phyloP scores from a whole-genome alignment of 1,140 invertebrate genomes.

The Drosophila lini region DNA sequence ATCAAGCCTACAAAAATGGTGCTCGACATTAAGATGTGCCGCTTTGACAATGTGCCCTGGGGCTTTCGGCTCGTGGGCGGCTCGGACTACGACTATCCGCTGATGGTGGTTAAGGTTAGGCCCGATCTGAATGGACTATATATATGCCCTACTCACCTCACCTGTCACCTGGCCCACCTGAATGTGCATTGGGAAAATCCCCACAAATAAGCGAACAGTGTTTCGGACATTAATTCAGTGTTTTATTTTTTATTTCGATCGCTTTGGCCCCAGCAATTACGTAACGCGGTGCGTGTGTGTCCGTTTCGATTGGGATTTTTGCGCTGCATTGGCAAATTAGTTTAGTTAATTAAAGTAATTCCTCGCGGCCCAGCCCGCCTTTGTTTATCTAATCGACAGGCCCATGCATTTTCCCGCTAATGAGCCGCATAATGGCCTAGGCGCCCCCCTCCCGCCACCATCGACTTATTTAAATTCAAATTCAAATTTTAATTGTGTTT shows the following conservation, averaged over 20 bases:
- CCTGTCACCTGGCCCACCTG: conserved; percentile 46
- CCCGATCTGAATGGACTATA: conserved; percentile 24
- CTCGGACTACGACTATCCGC: conserved; percentile 91
- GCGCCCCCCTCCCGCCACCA: conserved; percentile 15
- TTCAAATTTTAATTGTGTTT: conserved; percentile 71
- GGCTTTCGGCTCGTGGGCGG: conserved; percentile 95
- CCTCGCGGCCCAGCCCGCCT: conserved; percentile 8
- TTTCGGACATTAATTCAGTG: conserved; percentile 12
- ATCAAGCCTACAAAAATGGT: conserved; percentile 80
- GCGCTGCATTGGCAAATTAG: conserved; percentile 69
- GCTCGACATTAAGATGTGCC: conserved; percentile 86
- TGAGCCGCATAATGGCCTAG: conserved; percentile 70
- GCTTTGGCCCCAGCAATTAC: conserved; percentile 29
- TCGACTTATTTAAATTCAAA: conserved; percentile 50
- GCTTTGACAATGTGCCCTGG: conserved; percentile 90
- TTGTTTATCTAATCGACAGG: conserved; percentile 63
- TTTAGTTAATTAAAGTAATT: conserved; percentile 79
- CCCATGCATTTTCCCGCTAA: conserved; percentile 60
- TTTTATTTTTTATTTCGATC: conserved; percentile 11
- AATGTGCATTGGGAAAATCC: not conserved
- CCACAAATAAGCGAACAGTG: not conserved
- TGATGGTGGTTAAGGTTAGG: conserved; percentile 92
- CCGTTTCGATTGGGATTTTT: conserved; percentile 42
- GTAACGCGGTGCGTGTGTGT: conserved; percentile 47
- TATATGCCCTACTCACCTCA: conserved; percentile 17